A percentile compares a stretch with the other conserved stretches of the same genome.
Evolutionary conservation across 2,797 vertebrate genomes (phyloP).

Genomic region (Poeciliopsis presidionis): DNA sequence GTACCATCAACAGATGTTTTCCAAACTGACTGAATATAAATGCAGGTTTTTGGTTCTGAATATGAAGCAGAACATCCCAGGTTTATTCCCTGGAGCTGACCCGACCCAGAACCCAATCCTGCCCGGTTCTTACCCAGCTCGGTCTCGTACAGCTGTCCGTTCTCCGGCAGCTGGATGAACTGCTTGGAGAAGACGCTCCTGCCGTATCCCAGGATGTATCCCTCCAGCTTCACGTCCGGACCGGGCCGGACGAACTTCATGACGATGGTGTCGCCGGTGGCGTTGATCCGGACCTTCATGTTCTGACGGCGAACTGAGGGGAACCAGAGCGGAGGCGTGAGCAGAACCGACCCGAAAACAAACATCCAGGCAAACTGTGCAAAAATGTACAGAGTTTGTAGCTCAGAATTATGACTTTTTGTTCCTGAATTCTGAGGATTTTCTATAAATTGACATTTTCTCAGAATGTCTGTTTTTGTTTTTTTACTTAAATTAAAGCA

Average conservation of each 20-base stretch:
- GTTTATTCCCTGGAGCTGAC: not conserved
- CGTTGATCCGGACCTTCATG: slow-evolving; percentile 91
- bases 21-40: not conserved
- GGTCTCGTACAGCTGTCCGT: slow-evolving; percentile 84
- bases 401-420: too few relatives aligned
- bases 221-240: slow-evolving; percentile 86
- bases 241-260: slow-evolving; percentile 88
- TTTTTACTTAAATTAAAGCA: too few relatives aligned
- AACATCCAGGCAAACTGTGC: not conserved
- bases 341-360: not conserved
- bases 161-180: slow-evolving; percentile 87
- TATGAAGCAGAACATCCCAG: not conserved
- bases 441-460: too few relatives aligned
- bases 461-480: too few relatives aligned
- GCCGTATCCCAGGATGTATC: slow-evolving; percentile 93
- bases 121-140: slow-evolving; percentile 87
- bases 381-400: too few relatives aligned
- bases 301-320: slow-evolving; percentile 84
- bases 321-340: not conserved
- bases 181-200: slow-evolving; percentile 90
- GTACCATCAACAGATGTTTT: too few relatives aligned
- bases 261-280: slow-evolving; percentile 88
- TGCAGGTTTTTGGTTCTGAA: not conserved
- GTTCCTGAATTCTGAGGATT: too few relatives aligned
- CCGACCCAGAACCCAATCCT: not conserved